Evolutionary conservation across 2,888 invertebrate species (phyloP).

Genomic region (Dyspetes luteomarginatus): DNA sequence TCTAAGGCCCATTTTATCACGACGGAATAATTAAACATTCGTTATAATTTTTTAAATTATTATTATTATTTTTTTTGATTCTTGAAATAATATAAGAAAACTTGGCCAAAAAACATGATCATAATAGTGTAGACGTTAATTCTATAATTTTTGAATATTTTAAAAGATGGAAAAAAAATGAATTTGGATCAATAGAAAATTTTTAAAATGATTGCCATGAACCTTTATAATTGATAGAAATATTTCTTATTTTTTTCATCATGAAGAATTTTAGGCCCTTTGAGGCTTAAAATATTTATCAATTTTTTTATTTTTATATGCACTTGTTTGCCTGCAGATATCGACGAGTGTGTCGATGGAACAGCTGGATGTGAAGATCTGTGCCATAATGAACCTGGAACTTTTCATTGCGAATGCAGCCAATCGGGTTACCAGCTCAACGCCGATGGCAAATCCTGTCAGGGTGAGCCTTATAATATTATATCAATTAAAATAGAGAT

Average conservation of each 20-base stretch:
- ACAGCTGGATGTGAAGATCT: slow-evolving; percentile 85
- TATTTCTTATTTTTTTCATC: neutral
- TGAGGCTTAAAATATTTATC: neutral
- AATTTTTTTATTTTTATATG: slow-evolving; percentile 41
- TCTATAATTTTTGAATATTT: too few species aligned
- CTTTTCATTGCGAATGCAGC: slow-evolving; percentile 85
- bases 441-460: slow-evolving; percentile 83
- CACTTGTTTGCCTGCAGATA: slow-evolving; percentile 81
- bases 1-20: too few species aligned
- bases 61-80: too few species aligned
- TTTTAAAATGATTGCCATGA: neutral
- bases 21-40: too few species aligned
- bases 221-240: neutral
- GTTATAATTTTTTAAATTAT: too few species aligned
- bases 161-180: too few species aligned
- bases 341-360: slow-evolving; percentile 85
- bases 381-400: slow-evolving; percentile 86
- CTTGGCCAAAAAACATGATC: too few species aligned
- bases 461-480: slow-evolving; percentile 81
- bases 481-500: slow-evolving; percentile 16
- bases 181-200: neutral
- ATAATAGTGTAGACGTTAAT: too few species aligned
- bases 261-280: neutral
- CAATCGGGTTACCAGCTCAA: slow-evolving; percentile 84
- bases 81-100: too few species aligned